These are phyloP conservation scores for Actenoides hombroni DNA, from an alignment of 2,113 vertebrate genomes.

Conservation along the genomic window DNA sequence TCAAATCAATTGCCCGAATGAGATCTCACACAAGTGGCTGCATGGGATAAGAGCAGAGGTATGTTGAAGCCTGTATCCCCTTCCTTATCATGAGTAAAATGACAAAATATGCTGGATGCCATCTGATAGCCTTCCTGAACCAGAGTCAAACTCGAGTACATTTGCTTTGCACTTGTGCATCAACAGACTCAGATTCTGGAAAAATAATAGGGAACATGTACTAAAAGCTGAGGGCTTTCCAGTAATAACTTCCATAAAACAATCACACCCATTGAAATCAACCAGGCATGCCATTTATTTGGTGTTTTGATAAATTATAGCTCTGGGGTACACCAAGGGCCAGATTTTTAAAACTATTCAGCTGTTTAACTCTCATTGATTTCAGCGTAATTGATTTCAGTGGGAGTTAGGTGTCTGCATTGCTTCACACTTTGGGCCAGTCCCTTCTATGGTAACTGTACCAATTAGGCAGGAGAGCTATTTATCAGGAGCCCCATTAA, in stretches of 20 bases:
- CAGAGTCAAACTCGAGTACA: not conserved
- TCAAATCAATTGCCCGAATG: not conserved
- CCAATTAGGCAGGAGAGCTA: slow-evolving; percentile 46
- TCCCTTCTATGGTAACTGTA: slow-evolving; percentile 22
- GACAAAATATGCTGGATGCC: not conserved
- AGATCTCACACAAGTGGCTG: not conserved
- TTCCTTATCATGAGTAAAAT: not conserved
- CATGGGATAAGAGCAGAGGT: not conserved
- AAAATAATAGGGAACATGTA: not conserved
- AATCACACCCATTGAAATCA: slow-evolving; percentile 14
- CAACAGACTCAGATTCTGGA: not conserved
- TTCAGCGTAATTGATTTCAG: slow-evolving; percentile 59
- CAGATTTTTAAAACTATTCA: slow-evolving; percentile 54
- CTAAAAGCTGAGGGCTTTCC: slow-evolving; percentile 23
- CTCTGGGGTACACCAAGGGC: not conserved
- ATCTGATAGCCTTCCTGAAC: not conserved
- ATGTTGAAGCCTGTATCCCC: not conserved
- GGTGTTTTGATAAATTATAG: slow-evolving; percentile 54
- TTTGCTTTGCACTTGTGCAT: not conserved
- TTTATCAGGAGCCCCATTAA: slow-evolving; percentile 52
- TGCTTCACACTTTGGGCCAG: slow-evolving; percentile 17
- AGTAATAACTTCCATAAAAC: slow-evolving; percentile 11
- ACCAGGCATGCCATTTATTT: slow-evolving; percentile 37
- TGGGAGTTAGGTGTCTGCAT: slow-evolving; percentile 52
- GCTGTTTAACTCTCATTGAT: slow-evolving; percentile 59